phyloP scores from a whole-genome alignment of 2,113 vertebrate genomes.

The Aptenodytes patagonicus region DNA sequence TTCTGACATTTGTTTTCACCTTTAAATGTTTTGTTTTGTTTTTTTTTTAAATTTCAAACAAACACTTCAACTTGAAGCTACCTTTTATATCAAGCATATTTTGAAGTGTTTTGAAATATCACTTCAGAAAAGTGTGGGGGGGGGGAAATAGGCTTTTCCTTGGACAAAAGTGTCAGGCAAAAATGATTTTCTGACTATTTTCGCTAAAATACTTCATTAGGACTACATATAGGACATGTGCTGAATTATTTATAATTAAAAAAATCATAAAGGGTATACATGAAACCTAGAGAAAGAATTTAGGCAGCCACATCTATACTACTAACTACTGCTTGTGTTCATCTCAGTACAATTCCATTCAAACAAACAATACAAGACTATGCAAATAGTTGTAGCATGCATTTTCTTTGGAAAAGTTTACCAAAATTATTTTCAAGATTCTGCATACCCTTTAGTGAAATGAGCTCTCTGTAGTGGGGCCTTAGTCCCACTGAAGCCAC shows the following conservation, averaged over 20 bases:
- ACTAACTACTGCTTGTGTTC: not conserved
- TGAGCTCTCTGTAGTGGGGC: not conserved
- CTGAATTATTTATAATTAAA: not conserved
- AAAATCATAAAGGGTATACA: not conserved
- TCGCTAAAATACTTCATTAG: not conserved
- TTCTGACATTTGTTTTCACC: not conserved
- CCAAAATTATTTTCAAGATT: not conserved
- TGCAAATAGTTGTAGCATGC: not conserved
- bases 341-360: not conserved
- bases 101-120: not conserved
- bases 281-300: not conserved
- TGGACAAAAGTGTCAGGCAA: not conserved
- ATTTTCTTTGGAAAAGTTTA: not conserved
- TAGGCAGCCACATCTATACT: not conserved
- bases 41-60: not conserved
- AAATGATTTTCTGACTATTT: not conserved
- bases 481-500: not conserved
- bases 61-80: not conserved
- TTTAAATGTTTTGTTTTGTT: not conserved
- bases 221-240: rapidly evolving
- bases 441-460: not conserved
- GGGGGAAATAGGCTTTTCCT: not conserved
- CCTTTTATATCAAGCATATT: not conserved
- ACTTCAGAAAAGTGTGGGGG: not conserved
- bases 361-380: not conserved